Base-by-base conservation (phyloP, 2,888 invertebrate species). In the Coenonympha arcania region DNA sequence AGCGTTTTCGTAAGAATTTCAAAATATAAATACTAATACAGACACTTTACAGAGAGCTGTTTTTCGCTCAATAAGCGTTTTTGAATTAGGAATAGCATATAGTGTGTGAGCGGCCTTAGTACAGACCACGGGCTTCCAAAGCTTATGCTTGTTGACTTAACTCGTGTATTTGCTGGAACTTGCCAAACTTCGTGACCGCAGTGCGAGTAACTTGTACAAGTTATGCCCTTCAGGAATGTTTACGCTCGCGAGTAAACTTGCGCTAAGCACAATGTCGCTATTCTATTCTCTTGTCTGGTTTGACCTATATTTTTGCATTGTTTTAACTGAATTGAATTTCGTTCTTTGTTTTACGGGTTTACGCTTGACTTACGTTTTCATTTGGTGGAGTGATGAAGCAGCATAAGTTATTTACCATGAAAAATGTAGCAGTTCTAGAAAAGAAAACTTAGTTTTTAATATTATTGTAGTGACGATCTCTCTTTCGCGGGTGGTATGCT, bases 121-220 rank as follows among this genome's bases (percentile, higher is more conserved):
- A n/a, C 30, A 28, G 44, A 37, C 41, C 45, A 52, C 22, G 34
- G 45, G 8, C 44, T 42, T 45, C 45, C 45, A 19, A 42, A 48
- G 41, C 44, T 48, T 44, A 41, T 45, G 44, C 50, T 45, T 46
- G 53, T 53, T 53, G 53, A 47, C 53, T 50, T 50, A 31, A 36
- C 45, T 41, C 36, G 36, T 45, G 30, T 50, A 52, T 44, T 53
- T 53, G 20, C 41, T 22, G 19, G 49, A 50, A 30, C 45, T 53
- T 41, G 41, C 30, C 40, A 40, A 50, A 43, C 30, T 42, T 52
- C 31, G 15, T 16, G 28, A 33, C 53, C 53, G 42, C 53, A 50
- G 46, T 37, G 50, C 45, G 50, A 39, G 45, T 30, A 43, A 48
- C 36, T 48, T 37, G 11, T 11, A 22, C 36, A 43, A 42, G 34